Base-by-base conservation (phyloP, 64 coral and sea anemone genomes). In the Anthopleura sola region DNA sequence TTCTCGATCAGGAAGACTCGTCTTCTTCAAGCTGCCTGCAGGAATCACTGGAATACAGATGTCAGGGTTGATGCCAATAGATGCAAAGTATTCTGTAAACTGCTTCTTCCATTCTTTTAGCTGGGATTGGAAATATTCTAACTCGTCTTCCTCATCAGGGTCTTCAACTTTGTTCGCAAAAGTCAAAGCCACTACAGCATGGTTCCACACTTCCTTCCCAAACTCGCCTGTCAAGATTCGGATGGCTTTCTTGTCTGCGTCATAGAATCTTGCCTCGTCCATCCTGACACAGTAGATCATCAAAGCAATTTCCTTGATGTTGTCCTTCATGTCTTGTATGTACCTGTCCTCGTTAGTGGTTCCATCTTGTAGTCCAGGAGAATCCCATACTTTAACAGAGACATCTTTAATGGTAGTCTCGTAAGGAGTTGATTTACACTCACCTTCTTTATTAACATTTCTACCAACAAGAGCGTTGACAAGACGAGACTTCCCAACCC, bases 271-370 rank as follows among this genome's bases (percentile, higher is more conserved):
- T 6, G 13, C 53, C 38, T 88, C 76, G 34, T 88, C 76, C 86
- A 88, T 88, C 76, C 31, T 88, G 23, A 81, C 36, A 49, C 86
- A 87, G 86, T 87, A 87, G 49, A 87, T 24, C 33, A 87, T 78
- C 37, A 87, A 16, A 33, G 34, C 86, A 20, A 78, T 3, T 31
- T 78, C 34, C 33, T 81, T 88, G 4, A 79, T 37, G 15, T 40
- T 49, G 2, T 7, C 0, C 51, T 88, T 60, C 53, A 88, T 80
- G 32, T 68, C 49, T 24, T 40, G n/a, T 16, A 88, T 49, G 29
- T 88, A 88, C 36, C 0, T 0, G n/a, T 20, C 19, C 23, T 88
- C 76, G 11, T 88, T 13, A 44, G 8, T 17, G 17, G 51, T 44
- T 3, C 86, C 86, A 80, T 87, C 86, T 57, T 87, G 86, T 2